phyloP scores from a whole-genome alignment of 2,888 invertebrate species.

The Heliothis peltigera region DNA sequence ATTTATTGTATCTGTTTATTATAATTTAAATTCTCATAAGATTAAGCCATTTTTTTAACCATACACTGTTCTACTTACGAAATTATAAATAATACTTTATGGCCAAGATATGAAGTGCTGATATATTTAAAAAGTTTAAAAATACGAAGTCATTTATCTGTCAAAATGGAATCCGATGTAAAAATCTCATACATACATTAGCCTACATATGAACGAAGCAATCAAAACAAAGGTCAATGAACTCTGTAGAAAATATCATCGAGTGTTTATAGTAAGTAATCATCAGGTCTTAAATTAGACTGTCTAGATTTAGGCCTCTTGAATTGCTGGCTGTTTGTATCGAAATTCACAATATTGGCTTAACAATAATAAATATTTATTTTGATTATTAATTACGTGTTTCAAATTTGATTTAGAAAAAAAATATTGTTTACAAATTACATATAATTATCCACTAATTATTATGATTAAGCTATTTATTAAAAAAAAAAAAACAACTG shows the following conservation, averaged over 20 bases:
- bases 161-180: constrained; percentile 19
- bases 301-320: constrained; percentile 32
- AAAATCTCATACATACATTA: constrained; percentile 16
- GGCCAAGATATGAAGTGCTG: constrained; percentile 7
- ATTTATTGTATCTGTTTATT: constrained; percentile 16
- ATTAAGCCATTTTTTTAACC: constrained; percentile 2
- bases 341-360: constrained; percentile 15
- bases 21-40: constrained; percentile 27
- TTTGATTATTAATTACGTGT: too few species aligned
- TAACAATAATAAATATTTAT: too few species aligned
- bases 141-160: constrained; percentile 9
- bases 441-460: too few species aligned
- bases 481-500: too few species aligned
- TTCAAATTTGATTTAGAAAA: too few species aligned
- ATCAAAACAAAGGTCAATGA: constrained; percentile 49
- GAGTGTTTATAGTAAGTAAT: constrained; percentile 34
- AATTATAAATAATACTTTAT: not conserved
- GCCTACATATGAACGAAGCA: constrained; percentile 18
- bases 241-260: constrained; percentile 47
- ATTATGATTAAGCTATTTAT: too few species aligned
- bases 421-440: too few species aligned
- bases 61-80: constrained; percentile 29
- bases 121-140: constrained; percentile 20
- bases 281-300: constrained; percentile 38
- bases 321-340: constrained; percentile 7